These are phyloP conservation scores for Pseudochirops corinnae DNA, from an alignment of 2,797 vertebrate species.

Conservation along the genomic window DNA sequence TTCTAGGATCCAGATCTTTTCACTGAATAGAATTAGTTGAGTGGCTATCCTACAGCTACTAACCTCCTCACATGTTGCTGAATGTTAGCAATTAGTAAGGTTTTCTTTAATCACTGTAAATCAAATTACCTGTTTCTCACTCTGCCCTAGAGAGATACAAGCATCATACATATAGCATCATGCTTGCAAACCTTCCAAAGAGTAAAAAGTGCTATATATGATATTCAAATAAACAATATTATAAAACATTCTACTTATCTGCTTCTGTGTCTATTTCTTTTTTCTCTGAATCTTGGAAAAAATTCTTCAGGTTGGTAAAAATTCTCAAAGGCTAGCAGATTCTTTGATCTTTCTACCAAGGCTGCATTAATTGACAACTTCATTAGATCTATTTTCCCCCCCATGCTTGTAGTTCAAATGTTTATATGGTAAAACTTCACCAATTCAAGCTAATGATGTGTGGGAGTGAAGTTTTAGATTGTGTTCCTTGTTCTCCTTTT, in stretches of 20 bases:
- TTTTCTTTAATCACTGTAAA: neutral
- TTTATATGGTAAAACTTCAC: slow-evolving; percentile 59
- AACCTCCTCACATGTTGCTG: neutral
- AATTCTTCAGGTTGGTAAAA: neutral
- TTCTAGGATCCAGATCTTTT: neutral
- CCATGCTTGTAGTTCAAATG: slow-evolving; percentile 46
- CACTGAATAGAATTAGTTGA: neutral
- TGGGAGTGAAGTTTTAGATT: slow-evolving; percentile 58
- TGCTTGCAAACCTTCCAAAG: neutral
- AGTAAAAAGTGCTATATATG: neutral
- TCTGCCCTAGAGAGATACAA: neutral
- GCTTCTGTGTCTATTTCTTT: neutral
- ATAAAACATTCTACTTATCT: neutral
- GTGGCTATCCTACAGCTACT: neutral
- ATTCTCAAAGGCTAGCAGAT: neutral
- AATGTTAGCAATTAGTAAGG: neutral
- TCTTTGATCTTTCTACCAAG: slow-evolving; percentile 38
- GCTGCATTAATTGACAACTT: neutral
- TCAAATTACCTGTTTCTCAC: neutral
- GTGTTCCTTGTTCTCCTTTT: slow-evolving; percentile 16
- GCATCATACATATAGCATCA: neutral
- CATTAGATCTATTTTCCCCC: slow-evolving; percentile 28
- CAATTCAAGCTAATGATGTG: slow-evolving; percentile 44
- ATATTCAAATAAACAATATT: neutral
- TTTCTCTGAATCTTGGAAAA: neutral